A percentile compares a stretch with the other conserved stretches of the same genome.
Conservation (phyloP, 1,140 invertebrate species). For the Pissodes strobi region DNA sequence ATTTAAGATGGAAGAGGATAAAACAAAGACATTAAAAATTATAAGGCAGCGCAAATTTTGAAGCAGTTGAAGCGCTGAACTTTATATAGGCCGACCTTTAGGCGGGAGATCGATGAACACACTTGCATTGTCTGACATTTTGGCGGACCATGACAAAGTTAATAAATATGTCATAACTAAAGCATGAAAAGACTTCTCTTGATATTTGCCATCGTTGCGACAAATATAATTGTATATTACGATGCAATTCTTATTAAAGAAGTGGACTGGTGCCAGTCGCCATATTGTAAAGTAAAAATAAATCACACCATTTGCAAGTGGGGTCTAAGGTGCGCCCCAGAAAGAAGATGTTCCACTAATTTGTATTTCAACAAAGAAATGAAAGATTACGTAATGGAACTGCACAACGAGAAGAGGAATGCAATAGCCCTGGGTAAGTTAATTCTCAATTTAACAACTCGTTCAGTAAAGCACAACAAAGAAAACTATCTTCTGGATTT, state of each 20-base stretch:
- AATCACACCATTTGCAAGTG: conserved; percentile 19
- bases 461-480: background rate
- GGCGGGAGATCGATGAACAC: too few relatives aligned
- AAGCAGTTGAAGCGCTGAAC: too few relatives aligned
- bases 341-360: background rate
- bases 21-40: too few relatives aligned
- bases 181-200: too few relatives aligned
- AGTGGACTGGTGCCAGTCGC: conserved; percentile 7
- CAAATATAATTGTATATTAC: too few relatives aligned
- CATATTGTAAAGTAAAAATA: background rate
- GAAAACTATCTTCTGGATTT: too few relatives aligned
- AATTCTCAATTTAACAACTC: background rate
- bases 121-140: too few relatives aligned
- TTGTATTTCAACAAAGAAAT: conserved; percentile 7
- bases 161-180: too few relatives aligned
- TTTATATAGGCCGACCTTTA: too few relatives aligned
- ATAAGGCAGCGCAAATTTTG: too few relatives aligned
- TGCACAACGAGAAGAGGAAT: conserved; percentile 19
- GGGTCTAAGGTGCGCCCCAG: conserved; percentile 3
- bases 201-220: too few relatives aligned
- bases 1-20: too few relatives aligned
- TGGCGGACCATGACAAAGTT: background rate
- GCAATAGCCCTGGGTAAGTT: conserved; percentile 9
- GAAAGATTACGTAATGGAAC: conserved; percentile 18
- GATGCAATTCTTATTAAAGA: conserved; percentile 22